These are phyloP conservation scores for Tyrannus savana DNA, from an alignment of 2,113 vertebrate genomes.

Conservation along the genomic window DNA sequence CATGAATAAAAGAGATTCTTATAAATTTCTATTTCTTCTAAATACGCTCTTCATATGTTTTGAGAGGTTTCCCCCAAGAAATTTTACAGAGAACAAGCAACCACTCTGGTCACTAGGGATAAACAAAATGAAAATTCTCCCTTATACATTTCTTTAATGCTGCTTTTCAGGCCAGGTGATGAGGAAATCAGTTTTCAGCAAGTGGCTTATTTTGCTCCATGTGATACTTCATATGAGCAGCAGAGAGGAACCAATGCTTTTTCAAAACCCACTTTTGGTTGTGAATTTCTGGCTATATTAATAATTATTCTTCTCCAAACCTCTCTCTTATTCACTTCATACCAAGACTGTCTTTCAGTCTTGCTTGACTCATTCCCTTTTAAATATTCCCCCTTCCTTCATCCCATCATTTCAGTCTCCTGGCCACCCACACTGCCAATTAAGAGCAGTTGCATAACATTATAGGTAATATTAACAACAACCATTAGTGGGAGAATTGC, in stretches of 20 bases:
- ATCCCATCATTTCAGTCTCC: neutral
- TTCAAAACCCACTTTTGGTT: neutral
- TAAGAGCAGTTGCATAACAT: neutral
- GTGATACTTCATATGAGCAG: neutral
- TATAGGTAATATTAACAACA: neutral
- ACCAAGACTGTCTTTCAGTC: neutral
- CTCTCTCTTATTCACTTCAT: neutral
- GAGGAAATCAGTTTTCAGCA: neutral
- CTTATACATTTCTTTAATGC: neutral
- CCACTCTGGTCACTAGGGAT: too few species aligned
- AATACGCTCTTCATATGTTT: neutral
- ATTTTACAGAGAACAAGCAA: neutral
- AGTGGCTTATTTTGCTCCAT: neutral
- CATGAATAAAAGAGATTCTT: neutral
- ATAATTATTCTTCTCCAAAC: neutral
- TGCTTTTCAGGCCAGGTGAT: neutral
- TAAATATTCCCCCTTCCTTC: neutral
- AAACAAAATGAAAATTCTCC: neutral
- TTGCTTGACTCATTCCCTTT: neutral
- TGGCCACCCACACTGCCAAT: constrained; percentile 8
- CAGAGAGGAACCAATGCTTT: neutral
- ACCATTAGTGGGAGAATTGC: neutral
- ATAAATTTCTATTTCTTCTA: neutral
- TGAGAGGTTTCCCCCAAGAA: neutral
- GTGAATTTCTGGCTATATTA: neutral